Percentiles rank a stretch among this genome's conserved stretches.
Conservation (phyloP, 2,888 invertebrate species). For the Exocentrus adspersus region DNA sequence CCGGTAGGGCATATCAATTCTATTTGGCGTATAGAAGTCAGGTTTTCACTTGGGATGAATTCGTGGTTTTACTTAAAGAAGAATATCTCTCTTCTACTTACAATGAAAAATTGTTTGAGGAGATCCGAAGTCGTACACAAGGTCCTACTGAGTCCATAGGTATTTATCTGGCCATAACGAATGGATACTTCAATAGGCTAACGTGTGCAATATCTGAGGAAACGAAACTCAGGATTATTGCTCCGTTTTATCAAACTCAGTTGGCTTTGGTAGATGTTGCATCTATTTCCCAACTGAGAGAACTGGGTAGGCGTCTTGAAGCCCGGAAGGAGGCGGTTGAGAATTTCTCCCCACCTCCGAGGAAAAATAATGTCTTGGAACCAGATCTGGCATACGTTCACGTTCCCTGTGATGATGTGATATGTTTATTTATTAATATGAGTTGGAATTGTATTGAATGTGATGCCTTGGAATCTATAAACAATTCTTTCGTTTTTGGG, state of each 20-base stretch:
- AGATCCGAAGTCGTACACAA: slow-evolving; percentile 43
- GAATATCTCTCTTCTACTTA: slow-evolving; percentile 24
- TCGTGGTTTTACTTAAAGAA: slow-evolving; percentile 21
- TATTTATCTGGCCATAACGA: slow-evolving; percentile 17
- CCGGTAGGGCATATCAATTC: too few species aligned
- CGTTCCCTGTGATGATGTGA: too few species aligned
- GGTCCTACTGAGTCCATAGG: slow-evolving; percentile 42
- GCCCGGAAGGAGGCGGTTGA: slow-evolving; percentile 13
- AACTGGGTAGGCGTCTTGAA: slow-evolving; percentile 30
- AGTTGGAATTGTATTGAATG: too few species aligned
- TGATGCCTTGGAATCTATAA: too few species aligned
- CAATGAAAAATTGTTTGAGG: slow-evolving; percentile 43
- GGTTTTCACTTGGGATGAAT: slow-evolving; percentile 24
- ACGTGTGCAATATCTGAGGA: background rate
- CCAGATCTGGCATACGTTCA: background rate
- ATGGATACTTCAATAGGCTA: background rate
- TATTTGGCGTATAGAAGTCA: slow-evolving; percentile 19
- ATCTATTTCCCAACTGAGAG: slow-evolving; percentile 22
- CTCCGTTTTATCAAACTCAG: background rate
- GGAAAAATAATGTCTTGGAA: background rate
- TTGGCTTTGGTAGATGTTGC: slow-evolving; percentile 10
- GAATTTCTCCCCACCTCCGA: slow-evolving; percentile 10
- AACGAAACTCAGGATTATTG: slow-evolving; percentile 19
- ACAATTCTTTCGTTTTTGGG: too few species aligned
- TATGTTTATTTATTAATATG: too few species aligned